phyloP scores from a whole-genome alignment of 2,888 invertebrate species.

The Crocallis elinguaria region DNA sequence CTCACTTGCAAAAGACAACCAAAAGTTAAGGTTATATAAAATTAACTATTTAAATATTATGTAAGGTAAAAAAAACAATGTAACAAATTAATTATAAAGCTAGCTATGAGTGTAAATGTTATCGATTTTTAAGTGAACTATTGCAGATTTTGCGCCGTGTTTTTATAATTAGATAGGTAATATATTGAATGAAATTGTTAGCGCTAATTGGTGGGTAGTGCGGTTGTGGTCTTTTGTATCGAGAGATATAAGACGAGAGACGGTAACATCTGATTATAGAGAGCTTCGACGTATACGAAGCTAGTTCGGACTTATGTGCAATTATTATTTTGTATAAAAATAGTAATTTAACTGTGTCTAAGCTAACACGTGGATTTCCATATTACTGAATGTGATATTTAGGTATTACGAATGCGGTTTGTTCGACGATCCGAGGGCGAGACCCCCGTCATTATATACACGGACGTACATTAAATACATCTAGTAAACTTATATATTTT shows the following conservation, averaged over 20 bases:
- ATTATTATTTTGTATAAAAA: slow-evolving; percentile 85
- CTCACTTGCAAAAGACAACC: slow-evolving; percentile 83
- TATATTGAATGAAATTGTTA: slow-evolving; percentile 85
- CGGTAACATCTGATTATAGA: slow-evolving; percentile 37
- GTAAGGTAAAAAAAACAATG: slow-evolving; percentile 80
- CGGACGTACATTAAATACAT: slow-evolving; percentile 77
- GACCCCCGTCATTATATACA: slow-evolving; percentile 62
- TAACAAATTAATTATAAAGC: slow-evolving; percentile 84
- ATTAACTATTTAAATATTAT: slow-evolving; percentile 82
- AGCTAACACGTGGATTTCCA: slow-evolving; percentile 84
- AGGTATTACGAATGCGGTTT: slow-evolving; percentile 82
- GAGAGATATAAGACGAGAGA: slow-evolving; percentile 46
- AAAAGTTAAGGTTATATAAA: slow-evolving; percentile 83
- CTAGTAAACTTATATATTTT: slow-evolving; percentile 84
- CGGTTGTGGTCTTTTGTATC: slow-evolving; percentile 64
- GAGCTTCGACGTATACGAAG: slow-evolving; percentile 58
- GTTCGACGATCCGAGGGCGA: slow-evolving; percentile 58
- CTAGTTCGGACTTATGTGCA: slow-evolving; percentile 82
- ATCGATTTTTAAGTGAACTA: slow-evolving; percentile 83
- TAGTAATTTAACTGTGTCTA: slow-evolving; percentile 82
- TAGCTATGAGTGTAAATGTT: slow-evolving; percentile 85
- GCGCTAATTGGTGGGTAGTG: slow-evolving; percentile 72
- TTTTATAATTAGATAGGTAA: slow-evolving; percentile 86
- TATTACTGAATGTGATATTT: slow-evolving; percentile 86
- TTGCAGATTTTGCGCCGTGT: slow-evolving; percentile 84